Percentiles rank a stretch among this genome's conserved stretches.
phyloP scores from a whole-genome alignment of 2,888 invertebrate genomes.

The Heteromurus nitidus region DNA sequence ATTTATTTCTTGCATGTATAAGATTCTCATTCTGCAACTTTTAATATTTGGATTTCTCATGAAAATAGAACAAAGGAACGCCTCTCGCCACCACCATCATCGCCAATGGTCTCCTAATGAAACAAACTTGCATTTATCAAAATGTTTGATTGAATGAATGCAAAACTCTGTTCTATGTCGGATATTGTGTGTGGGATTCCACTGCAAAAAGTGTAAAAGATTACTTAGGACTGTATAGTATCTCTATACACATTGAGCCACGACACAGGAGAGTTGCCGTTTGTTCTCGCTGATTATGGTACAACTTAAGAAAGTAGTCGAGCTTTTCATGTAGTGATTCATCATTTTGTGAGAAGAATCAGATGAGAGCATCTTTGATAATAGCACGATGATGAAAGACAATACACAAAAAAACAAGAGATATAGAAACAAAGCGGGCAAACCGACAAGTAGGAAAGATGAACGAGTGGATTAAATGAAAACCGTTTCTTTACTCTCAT shows the following conservation, averaged over 20 bases:
- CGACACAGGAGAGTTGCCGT: constrained; percentile 9
- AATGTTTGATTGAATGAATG: no score
- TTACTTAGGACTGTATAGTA: neutral
- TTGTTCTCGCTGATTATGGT: constrained; percentile 23
- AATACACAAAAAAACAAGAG: constrained; percentile 19
- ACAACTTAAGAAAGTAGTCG: constrained; percentile 14
- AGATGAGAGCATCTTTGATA: constrained; percentile 32
- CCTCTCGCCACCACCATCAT: constrained; percentile 21
- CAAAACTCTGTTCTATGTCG: no score
- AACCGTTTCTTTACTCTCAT: constrained; percentile 13
- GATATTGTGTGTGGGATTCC: constrained; percentile 15
- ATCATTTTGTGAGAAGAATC: constrained; percentile 27
- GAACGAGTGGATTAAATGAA: constrained; percentile 19
- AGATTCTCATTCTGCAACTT: constrained; percentile 19
- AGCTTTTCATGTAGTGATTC: constrained; percentile 19
- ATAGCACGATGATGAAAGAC: constrained; percentile 25
- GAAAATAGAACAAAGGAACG: constrained; percentile 37
- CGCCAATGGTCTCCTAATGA: constrained; percentile 14
- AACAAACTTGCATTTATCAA: neutral
- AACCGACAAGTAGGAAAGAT: constrained; percentile 40
- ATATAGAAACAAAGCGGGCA: constrained; percentile 11
- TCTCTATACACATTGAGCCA: constrained; percentile 2
- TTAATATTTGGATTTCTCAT: constrained; percentile 37
- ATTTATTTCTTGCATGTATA: constrained; percentile 7
- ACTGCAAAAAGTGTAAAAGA: constrained; percentile 31